These are phyloP conservation scores for Ganaspis brasiliensis DNA, from an alignment of 2,888 invertebrate genomes.

Conservation along the genomic window DNA sequence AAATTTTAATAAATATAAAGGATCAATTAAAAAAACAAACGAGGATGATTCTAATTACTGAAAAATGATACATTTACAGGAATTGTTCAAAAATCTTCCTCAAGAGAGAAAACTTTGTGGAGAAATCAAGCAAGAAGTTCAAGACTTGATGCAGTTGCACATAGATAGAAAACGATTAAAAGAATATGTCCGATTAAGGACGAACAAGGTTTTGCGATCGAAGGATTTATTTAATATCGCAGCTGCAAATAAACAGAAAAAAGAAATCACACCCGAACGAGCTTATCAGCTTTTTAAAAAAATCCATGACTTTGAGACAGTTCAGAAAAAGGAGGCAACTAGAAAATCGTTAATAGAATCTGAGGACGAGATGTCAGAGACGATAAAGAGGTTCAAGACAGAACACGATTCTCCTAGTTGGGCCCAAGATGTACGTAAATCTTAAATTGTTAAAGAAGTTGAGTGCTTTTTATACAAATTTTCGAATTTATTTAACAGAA, in stretches of 20 bases:
- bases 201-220: constrained; percentile 76
- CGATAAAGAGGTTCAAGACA: constrained; percentile 74
- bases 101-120: constrained; percentile 78
- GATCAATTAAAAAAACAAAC: background rate
- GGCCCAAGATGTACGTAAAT: constrained; percentile 75
- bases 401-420: constrained; percentile 72
- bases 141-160: constrained; percentile 76
- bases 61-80: too few relatives aligned
- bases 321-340: constrained; percentile 67
- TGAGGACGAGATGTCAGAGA: constrained; percentile 74
- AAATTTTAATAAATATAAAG: too few relatives aligned
- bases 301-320: constrained; percentile 75
- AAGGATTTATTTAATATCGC: constrained; percentile 79
- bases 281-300: constrained; percentile 75
- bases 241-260: constrained; percentile 75
- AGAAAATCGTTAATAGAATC: constrained; percentile 72
- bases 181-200: constrained; percentile 76
- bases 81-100: constrained; percentile 77
- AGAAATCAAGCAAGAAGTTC: constrained; percentile 77
- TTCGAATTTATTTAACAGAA: too few relatives aligned
- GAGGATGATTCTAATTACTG: too few relatives aligned
- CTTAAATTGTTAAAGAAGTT: too few relatives aligned
- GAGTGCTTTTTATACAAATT: too few relatives aligned
- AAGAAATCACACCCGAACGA: constrained; percentile 74
- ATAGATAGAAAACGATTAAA: constrained; percentile 77